Base-by-base conservation (phyloP, 1,140 invertebrate species). In the Rhopalosiphum padi region DNA sequence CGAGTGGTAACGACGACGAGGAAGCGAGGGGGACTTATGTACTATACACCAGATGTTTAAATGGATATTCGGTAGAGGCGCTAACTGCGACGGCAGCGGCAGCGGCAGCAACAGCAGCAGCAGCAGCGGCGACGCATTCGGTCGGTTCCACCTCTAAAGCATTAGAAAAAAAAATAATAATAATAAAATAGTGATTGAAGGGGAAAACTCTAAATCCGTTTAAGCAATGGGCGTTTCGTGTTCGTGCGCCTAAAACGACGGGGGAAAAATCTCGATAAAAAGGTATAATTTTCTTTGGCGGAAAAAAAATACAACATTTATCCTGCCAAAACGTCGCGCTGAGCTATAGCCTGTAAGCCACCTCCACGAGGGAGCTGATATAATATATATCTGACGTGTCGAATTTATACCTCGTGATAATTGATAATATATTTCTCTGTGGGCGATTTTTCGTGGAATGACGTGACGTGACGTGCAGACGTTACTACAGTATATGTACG, bases 131-230 rank as follows among this genome's bases (percentile, higher is more conserved):
- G 30, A 11, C 23, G 83, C 25, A 87, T 37, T 53, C 85, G 30
- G 48, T 48, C 30, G 23, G 55, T 91, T 22, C 68, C 90, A 82
- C 37, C 90, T 68, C 60, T 91, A 68, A n/a, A 77, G 18, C 23
- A 91, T 91, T 91, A 91, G 25, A 30, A 43, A 77, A 37, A 77
- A 90, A 68, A 90, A 90, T 55, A 87, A 87, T 87, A 89, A 53
- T 89, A 89, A 89, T 53, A 53, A 53, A 89, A 91, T 91, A 91
- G 55, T 91, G 68, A 82, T 82, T 83, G 90, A 91, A 91, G 43
- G 55, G 68, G 90, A 35, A 88, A 82, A 46, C 41, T 90, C 37
- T 90, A 90, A 90, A 90, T 90, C 37, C 89, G 55, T 90, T 90
- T 90, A 90, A 21, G 35, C 55, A 68, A 90, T 68, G 35, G 53